Percentiles rank a stretch among this genome's conserved stretches.
phyloP scores from a whole-genome alignment of 2,888 invertebrate genomes.

The Lomographa bimaculata region DNA sequence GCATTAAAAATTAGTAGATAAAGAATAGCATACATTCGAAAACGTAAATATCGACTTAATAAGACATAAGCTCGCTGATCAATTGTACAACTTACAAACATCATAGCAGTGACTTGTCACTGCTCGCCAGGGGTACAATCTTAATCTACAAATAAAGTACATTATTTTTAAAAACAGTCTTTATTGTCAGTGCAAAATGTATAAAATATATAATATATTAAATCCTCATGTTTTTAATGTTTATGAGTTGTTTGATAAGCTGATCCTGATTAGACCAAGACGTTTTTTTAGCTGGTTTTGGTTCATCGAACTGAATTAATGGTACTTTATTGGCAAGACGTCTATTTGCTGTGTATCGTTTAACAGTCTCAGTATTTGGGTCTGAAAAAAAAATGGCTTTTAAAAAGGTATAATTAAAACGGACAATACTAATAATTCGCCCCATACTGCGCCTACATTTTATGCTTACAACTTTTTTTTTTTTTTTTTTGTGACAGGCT shows the following conservation, averaged over 20 bases:
- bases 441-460: too few species aligned
- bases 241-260: conserved; percentile 53
- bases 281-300: conserved; percentile 17
- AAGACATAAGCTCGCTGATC: too few species aligned
- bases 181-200: conserved; percentile 16
- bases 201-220: conserved; percentile 23
- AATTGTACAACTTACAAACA: too few species aligned
- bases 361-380: background rate
- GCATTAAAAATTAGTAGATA: too few species aligned
- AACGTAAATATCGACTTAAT: too few species aligned
- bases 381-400: conserved; percentile 26
- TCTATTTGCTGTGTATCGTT: conserved; percentile 18
- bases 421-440: too few species aligned
- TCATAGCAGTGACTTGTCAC: too few species aligned
- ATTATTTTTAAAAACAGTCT: conserved; percentile 24
- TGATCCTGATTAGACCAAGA: conserved; percentile 41
- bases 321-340: conserved; percentile 25
- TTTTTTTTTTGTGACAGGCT: too few species aligned
- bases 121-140: too few species aligned
- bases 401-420: too few species aligned
- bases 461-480: too few species aligned
- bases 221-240: conserved; percentile 48
- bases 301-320: conserved; percentile 41
- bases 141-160: conserved; percentile 21
- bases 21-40: too few species aligned